Percentiles rank a stretch among this genome's conserved stretches.
These are phyloP conservation scores for Glyptemys insculpta DNA, from an alignment of 2,797 vertebrate genomes.

Conservation along the genomic window DNA sequence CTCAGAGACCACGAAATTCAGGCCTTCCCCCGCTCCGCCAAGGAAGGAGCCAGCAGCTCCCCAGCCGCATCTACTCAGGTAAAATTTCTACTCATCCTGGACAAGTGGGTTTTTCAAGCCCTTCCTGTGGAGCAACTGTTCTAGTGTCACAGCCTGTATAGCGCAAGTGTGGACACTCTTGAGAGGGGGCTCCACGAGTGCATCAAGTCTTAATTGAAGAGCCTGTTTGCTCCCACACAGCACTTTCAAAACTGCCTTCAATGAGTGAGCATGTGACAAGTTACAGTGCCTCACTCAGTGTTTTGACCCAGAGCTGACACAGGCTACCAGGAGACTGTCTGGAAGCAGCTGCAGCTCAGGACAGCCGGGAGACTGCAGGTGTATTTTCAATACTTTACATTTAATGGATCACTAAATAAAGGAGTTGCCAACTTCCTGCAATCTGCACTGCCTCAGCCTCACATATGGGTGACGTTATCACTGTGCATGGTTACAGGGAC, in stretches of 20 bases:
- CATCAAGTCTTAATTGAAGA: not conserved
- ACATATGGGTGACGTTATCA: fast-evolving
- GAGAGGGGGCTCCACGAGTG: not conserved
- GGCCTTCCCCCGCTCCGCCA: not conserved
- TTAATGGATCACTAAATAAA: not conserved
- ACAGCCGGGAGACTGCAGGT: not conserved
- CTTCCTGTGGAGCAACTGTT: not conserved
- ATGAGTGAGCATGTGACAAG: not conserved
- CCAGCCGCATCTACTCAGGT: not conserved
- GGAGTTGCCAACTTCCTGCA: not conserved
- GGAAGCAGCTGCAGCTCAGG: not conserved
- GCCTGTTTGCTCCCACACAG: not conserved
- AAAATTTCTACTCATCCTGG: not conserved
- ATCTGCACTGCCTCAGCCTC: not conserved
- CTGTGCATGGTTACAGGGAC: not conserved
- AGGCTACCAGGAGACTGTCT: not conserved
- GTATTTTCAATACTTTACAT: not conserved
- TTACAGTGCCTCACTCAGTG: not conserved
- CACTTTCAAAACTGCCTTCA: fast-evolving
- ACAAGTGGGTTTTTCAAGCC: not conserved
- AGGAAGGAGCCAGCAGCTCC: not conserved
- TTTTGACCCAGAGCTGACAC: not conserved
- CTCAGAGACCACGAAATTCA: not conserved
- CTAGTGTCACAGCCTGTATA: not conserved
- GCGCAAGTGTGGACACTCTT: not conserved